These are phyloP conservation scores for Sesamia nonagrioides DNA, from an alignment of 1,140 invertebrate species.

Conservation along the genomic window DNA sequence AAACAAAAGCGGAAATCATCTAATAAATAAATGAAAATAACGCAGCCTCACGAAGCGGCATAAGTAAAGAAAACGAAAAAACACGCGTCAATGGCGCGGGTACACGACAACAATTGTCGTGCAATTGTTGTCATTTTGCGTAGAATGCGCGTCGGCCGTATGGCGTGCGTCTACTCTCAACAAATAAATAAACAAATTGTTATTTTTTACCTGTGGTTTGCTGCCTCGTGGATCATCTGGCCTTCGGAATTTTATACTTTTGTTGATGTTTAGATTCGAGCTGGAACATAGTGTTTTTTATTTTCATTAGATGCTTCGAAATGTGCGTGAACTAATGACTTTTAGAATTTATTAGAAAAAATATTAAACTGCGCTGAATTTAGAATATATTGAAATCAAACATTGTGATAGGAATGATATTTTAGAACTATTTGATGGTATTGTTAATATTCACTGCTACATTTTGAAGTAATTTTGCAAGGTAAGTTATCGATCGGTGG, in stretches of 20 bases:
- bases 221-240: conserved; percentile 23
- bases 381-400: background rate
- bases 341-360: background rate
- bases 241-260: background rate
- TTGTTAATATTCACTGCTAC: conserved; percentile 12
- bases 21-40: conserved; percentile 63
- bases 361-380: background rate
- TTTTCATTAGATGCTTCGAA: background rate
- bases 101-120: conserved; percentile 82
- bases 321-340: background rate
- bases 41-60: conserved; percentile 37
- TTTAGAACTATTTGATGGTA: background rate
- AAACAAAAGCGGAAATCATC: conserved; percentile 27
- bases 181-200: conserved; percentile 61
- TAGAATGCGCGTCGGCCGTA: conserved; percentile 68
- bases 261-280: background rate
- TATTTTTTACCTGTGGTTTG: conserved; percentile 56
- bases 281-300: background rate
- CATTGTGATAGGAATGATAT: background rate
- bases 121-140: conserved; percentile 80
- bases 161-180: conserved; percentile 72
- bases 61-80: conserved; percentile 67
- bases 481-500: conserved; percentile 30
- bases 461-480: conserved; percentile 22
- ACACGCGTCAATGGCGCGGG: conserved; percentile 57